Conservation (phyloP, 1,140 invertebrate genomes). For the Cyclina sinensis region DNA sequence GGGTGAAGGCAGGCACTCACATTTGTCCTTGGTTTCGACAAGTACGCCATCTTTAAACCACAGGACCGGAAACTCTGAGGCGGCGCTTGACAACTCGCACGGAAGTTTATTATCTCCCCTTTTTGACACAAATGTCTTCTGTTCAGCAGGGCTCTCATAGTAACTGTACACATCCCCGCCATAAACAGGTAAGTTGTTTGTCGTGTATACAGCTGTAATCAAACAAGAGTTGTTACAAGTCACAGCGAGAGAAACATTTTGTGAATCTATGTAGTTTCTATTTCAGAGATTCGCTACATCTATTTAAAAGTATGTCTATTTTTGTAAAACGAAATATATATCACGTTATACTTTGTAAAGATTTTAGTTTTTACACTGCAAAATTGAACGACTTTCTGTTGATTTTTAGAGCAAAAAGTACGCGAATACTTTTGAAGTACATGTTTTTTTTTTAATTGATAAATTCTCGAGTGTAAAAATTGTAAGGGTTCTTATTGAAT, state of each 20-base stretch:
- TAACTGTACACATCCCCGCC: neutral
- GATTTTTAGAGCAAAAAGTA: too few relatives aligned
- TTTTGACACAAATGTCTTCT: neutral
- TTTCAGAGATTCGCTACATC: too few relatives aligned
- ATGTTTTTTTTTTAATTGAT: too few relatives aligned
- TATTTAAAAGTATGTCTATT: too few relatives aligned
- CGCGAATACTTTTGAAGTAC: too few relatives aligned
- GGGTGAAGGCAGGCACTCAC: constrained; percentile 36
- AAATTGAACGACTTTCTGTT: too few relatives aligned
- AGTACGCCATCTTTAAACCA: constrained; percentile 67
- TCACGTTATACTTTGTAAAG: too few relatives aligned
- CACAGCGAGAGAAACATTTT: neutral
- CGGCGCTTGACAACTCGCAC: constrained; percentile 29
- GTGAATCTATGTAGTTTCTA: neutral
- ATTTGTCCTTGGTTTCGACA: constrained; percentile 46
- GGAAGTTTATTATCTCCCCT: constrained; percentile 10
- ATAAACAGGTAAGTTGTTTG: neutral
- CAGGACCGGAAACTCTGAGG: constrained; percentile 53
- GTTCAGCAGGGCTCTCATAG: neutral
- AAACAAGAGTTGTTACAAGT: constrained; percentile 12
- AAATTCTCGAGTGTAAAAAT: too few relatives aligned
- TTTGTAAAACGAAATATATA: too few relatives aligned
- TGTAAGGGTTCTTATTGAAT: too few relatives aligned
- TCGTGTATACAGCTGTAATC: constrained; percentile 27
- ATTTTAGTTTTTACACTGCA: too few relatives aligned